phyloP scores from a whole-genome alignment of 2,797 vertebrate species.

The Limnodromus scolopaceus region DNA sequence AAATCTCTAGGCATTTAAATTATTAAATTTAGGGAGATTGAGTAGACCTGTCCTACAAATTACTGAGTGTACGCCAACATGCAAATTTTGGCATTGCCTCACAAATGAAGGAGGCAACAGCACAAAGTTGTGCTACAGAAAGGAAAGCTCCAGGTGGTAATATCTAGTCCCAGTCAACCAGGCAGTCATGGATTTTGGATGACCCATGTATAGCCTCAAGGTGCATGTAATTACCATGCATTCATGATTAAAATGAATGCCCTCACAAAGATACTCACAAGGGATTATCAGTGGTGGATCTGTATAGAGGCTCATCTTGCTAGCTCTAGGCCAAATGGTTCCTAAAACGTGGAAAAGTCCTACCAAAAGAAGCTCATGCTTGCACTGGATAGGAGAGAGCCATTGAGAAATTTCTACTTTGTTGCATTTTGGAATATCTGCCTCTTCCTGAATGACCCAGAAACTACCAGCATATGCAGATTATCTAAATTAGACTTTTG shows the following conservation, averaged over 20 bases:
- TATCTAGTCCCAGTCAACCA: background rate
- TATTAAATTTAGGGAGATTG: conserved; percentile 24
- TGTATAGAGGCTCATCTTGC: background rate
- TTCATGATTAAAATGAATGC: background rate
- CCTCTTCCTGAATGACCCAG: background rate
- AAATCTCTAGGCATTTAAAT: conserved; percentile 33
- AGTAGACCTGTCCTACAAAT: background rate
- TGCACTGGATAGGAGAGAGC: background rate
- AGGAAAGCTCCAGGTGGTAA: background rate
- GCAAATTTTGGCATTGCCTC: background rate
- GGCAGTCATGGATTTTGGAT: background rate
- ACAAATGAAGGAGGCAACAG: background rate
- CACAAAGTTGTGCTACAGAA: background rate
- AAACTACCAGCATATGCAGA: background rate
- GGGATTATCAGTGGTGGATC: background rate
- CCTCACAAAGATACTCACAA: background rate
- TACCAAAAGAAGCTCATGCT: background rate
- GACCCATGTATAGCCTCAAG: background rate
- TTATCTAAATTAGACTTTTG: background rate
- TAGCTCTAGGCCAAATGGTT: background rate
- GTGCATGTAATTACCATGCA: background rate
- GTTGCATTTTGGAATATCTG: background rate
- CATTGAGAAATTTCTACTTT: background rate
- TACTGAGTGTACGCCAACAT: background rate
- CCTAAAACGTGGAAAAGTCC: background rate